phyloP scores from a whole-genome alignment of 1,140 invertebrate genomes.

The Polypedilum vanderplanki region DNA sequence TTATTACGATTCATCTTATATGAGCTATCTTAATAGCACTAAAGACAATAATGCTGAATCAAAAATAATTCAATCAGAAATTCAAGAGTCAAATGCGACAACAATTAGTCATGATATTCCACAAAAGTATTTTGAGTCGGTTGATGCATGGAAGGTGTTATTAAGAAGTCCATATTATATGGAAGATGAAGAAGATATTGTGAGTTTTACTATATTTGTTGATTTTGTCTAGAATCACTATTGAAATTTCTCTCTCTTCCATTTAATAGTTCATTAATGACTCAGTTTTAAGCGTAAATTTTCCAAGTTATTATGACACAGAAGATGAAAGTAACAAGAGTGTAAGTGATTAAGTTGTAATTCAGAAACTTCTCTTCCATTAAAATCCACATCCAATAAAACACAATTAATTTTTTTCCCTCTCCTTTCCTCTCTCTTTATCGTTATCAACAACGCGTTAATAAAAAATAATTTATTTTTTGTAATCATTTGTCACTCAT shows the following conservation, averaged over 20 bases:
- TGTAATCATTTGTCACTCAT: background rate
- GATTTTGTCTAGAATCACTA: background rate
- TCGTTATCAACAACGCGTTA: too few species aligned
- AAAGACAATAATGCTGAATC: too few species aligned
- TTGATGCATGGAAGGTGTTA: conserved; percentile 1
- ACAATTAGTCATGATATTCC: background rate
- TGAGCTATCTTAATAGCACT: too few species aligned
- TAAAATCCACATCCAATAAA: too few species aligned
- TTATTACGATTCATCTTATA: background rate
- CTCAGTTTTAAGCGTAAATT: background rate
- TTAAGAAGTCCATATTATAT: background rate
- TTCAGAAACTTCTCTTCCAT: too few species aligned
- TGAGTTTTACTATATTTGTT: background rate
- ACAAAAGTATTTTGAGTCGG: background rate
- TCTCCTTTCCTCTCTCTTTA: too few species aligned
- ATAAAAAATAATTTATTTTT: background rate
- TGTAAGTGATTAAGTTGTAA: background rate
- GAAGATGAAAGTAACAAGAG: background rate
- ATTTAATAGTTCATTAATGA: background rate
- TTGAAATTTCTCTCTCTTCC: too few species aligned
- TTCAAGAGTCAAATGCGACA: too few species aligned
- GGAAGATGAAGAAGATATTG: conserved; percentile 15
- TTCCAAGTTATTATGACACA: background rate
- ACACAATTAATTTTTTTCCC: too few species aligned
- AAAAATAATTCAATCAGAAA: too few species aligned